Conservation (phyloP, 92 coral and sea anemone genomes). For the Siderastrea radians region DNA sequence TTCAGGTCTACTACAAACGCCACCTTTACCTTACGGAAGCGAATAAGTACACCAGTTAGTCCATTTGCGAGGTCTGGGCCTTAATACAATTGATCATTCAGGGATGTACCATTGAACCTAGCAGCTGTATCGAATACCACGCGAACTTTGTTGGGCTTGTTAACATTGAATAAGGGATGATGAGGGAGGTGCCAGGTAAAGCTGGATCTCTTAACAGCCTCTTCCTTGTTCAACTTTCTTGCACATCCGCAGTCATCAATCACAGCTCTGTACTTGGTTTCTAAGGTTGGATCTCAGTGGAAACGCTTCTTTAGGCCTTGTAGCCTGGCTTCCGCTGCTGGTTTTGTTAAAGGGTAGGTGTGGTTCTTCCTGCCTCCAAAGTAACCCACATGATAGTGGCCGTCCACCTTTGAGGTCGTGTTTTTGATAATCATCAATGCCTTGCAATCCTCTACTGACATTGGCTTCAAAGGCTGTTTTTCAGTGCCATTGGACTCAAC, state of each 20-base stretch:
- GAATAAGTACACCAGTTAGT: conserved; percentile 39
- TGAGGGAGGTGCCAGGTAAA: conserved; percentile 50
- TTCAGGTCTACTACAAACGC: conserved; percentile 12
- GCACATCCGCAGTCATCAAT: conserved; percentile 23
- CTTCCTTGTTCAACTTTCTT: conserved; percentile 20
- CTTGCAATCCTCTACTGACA: conserved; percentile 44
- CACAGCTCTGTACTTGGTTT: conserved; percentile 15
- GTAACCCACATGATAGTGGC: conserved; percentile 52
- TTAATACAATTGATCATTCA: conserved; percentile 38
- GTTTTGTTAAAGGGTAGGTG: conserved; percentile 9
- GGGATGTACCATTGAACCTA: conserved; percentile 32
- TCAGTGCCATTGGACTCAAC: conserved; percentile 5
- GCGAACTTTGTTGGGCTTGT: conserved; percentile 36
- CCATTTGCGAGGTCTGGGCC: conserved; percentile 34
- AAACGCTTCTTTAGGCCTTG: conserved; percentile 9
- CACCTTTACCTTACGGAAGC: conserved; percentile 39
- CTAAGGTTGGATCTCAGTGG: background rate
- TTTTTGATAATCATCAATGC: conserved; percentile 33
- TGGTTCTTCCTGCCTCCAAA: conserved; percentile 43
- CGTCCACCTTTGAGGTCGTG: conserved; percentile 40
- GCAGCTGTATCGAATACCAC: conserved; percentile 55
- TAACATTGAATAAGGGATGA: conserved; percentile 14
- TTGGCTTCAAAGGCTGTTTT: background rate
- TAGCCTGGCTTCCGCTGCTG: background rate
- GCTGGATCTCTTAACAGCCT: background rate